Conservation (phyloP, 2,797 vertebrate species). For the Squalus acanthias region DNA sequence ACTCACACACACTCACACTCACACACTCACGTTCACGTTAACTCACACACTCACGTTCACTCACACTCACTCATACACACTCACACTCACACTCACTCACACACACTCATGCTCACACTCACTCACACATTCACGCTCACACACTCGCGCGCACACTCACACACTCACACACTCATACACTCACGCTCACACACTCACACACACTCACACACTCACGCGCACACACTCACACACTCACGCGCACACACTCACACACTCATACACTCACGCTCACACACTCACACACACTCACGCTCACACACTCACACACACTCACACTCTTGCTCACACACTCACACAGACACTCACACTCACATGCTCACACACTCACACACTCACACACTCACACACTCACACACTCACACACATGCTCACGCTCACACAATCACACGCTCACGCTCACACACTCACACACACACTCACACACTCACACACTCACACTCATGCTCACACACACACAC, state of each 20-base stretch:
- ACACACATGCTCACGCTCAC: not conserved
- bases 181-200: not conserved
- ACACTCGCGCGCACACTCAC: not conserved
- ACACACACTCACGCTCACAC: not conserved
- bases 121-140: no score
- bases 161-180: not conserved
- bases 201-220: no score
- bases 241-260: not conserved
- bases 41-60: no score
- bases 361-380: not conserved
- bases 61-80: not conserved
- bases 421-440: no score
- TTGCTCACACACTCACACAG: not conserved
- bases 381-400: not conserved
- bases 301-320: no score
- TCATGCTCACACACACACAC: no score
- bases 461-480: not conserved
- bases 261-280: not conserved
- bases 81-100: not conserved
- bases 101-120: no score
- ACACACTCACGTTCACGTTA: not conserved
- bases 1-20: not conserved
- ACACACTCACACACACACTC: not conserved
- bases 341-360: not conserved
- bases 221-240: not conserved